These are phyloP conservation scores for Ploceus nigricollis DNA, from an alignment of 2,113 vertebrate genomes.

Conservation along the genomic window DNA sequence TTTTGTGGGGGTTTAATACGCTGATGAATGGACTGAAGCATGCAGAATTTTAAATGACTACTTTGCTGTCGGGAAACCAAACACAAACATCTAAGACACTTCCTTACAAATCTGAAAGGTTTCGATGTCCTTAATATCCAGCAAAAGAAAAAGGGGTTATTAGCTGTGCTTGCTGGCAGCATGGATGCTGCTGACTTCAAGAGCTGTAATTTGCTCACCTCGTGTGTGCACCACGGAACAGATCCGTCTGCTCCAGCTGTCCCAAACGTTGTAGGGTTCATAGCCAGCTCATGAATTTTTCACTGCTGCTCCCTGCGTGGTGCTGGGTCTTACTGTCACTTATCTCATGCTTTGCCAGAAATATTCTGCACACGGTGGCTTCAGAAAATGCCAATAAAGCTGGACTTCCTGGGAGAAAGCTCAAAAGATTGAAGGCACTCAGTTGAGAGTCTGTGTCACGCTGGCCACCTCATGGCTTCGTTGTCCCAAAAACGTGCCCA, in stretches of 20 bases:
- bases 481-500: neutral
- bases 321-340: neutral
- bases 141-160: neutral
- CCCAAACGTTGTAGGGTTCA: neutral
- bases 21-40: neutral
- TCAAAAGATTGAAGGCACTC: neutral
- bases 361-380: neutral
- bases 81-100: neutral
- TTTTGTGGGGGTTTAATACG: neutral
- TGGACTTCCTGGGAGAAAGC: neutral
- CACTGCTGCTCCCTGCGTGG: neutral
- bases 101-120: neutral
- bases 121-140: neutral
- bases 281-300: constrained; percentile 38
- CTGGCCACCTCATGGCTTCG: fast-evolving
- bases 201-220: neutral
- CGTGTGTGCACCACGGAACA: neutral
- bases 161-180: neutral
- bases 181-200: neutral
- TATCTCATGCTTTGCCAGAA: neutral
- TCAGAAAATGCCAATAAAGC: neutral
- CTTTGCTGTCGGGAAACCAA: neutral
- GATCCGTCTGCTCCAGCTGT: neutral
- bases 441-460: neutral
- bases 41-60: neutral